These are phyloP conservation scores for Pocillopora meandrina DNA, from an alignment of 92 coral and sea anemone species.

Conservation along the genomic window DNA sequence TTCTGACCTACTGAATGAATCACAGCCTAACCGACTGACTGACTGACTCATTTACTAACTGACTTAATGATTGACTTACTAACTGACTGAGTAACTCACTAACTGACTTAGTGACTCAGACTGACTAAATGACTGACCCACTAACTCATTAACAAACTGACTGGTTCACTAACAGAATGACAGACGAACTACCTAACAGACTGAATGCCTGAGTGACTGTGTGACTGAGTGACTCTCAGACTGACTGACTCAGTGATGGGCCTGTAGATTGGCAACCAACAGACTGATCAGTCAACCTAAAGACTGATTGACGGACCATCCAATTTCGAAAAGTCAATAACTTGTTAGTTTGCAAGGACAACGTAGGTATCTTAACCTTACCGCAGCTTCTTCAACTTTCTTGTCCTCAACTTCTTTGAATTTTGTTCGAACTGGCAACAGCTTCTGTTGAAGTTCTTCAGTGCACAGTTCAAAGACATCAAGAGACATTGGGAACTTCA, in stretches of 20 bases:
- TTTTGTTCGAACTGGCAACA: constrained; percentile 78
- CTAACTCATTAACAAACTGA: too few species aligned
- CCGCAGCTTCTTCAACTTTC: constrained; percentile 90
- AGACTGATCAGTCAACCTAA: too few species aligned
- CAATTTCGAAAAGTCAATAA: too few species aligned
- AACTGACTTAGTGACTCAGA: not conserved
- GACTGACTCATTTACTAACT: not conserved
- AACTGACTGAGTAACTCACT: not conserved
- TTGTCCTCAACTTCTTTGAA: constrained; percentile 93
- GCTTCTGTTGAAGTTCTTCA: constrained; percentile 80
- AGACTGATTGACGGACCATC: too few species aligned
- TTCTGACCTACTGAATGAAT: not conserved
- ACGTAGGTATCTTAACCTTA: not conserved
- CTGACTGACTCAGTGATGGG: not conserved
- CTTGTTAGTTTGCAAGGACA: too few species aligned
- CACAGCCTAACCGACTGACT: not conserved
- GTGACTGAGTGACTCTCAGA: not conserved
- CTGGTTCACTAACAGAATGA: not conserved
- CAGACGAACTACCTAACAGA: not conserved
- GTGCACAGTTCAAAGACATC: constrained; percentile 93
- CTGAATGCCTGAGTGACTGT: not conserved
- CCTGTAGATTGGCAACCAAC: too few species aligned
- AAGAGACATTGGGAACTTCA: constrained; percentile 83
- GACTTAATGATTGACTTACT: not conserved
- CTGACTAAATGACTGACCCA: too few species aligned